Evolutionary conservation across 2,113 vertebrate species (phyloP), one percentile per base, ranked within the genome.

Genomic region (Fulmarus glacialis): DNA sequence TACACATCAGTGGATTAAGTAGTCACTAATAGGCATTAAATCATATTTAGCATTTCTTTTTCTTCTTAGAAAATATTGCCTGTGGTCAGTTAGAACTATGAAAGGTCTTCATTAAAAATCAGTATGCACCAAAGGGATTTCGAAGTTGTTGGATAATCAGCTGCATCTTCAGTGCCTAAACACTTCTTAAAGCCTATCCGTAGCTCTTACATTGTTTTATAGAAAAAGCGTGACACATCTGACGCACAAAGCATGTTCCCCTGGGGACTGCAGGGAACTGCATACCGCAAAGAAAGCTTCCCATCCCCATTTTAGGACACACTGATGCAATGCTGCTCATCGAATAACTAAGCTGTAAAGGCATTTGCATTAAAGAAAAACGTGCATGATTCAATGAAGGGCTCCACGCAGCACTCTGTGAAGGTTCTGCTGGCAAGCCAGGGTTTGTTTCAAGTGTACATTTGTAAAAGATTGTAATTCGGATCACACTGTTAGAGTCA

Each of bases 341-440:
- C 62, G 74, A 77, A 43, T 34, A 86, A 74, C 79, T 60, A 22
- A 60, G 43, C 36, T 30, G 27, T 21, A 12, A 88, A 71, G 15
- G 23, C n/a, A 62, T 67, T 82, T 75, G 67, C 52, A 30, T 78
- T 63, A 72, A 79, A 84, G 70, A 82, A 90, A 83, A 81, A 26
- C 0, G 0, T 16, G 38, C 13, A 3, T 29, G 56, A 27, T 36
- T 77, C 77, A 74, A 12, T 15, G 23, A 21, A 62, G 27, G 47
- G 59, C 63, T 92, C n/a, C 24, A 29, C 22, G 23, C 18, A 50
- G 58, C 67, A 32, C 48, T 21, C 15, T 5, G 36, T 11, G 64
- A 29, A 74, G 26, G 52, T 17, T 84, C 68, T 36, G 30, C 52
- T 75, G 68, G 40, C 52, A 73, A 82, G 34, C 9, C 4, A 72